Evolutionary conservation across 2,797 vertebrate species (phyloP), one percentile per base, ranked within the genome.

Genomic region (Poecilia picta): DNA sequence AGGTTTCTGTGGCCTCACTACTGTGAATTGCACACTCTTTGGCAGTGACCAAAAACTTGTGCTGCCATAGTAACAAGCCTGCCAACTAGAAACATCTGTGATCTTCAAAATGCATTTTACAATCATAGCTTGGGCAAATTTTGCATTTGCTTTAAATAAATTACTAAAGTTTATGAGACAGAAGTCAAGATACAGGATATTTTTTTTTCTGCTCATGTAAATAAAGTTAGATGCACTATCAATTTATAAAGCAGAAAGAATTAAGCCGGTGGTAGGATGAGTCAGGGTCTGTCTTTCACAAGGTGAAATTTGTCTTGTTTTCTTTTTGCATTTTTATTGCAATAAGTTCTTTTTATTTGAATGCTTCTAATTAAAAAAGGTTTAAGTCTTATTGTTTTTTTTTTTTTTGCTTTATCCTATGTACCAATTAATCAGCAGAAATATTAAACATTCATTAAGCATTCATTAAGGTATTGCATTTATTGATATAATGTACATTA

Each of bases 1-100:
- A 81, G 76, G 82, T 85, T 36, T 1, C 31, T 4, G 43, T 62
- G 55, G 55, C 62, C 77, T 80, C 68, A 66, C 64, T 62, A 10
- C 76, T 71, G 62, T 72, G 64, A 87, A 88, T 43, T 33, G 80
- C 53, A 75, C 36, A 72, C 25, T 70, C 68, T 10, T 55, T 70
- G 74, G 57, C 45, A 71, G 64, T 78, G 80, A 80, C 78, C 68
- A 84, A 79, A 85, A 76, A 76, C 64, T 75, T 5, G 15, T 3
- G 68, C 86, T 80, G 33, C 84, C 85, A 89, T 84, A 77, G 86
- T 53, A 90, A 92, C 86, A 79, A 57, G 45, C 18, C 39, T 23
- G 3, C 55, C 10, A 0, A 10, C 7, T 53, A 55, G 51, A 75
- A 79, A 77, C n/a, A 53, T 78, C 45, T 13, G 5, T 31, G 74